These are phyloP conservation scores for Crotalus horridus DNA, from an alignment of 2,113 vertebrate species.

Conservation along the genomic window DNA sequence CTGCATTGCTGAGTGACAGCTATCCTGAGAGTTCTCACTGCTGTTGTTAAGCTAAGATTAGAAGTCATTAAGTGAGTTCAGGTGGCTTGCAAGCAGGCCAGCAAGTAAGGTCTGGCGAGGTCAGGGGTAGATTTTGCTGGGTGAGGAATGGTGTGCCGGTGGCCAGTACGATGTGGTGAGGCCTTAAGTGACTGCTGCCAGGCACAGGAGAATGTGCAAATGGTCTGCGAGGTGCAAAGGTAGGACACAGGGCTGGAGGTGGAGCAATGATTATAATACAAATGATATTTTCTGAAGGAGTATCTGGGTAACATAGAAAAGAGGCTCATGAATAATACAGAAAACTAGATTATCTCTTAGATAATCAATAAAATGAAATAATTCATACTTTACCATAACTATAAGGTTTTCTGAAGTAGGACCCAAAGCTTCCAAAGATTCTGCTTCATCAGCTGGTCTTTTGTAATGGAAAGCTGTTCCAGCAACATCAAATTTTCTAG, in stretches of 20 bases:
- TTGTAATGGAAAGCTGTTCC: slow-evolving; percentile 95
- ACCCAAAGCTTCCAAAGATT: slow-evolving; percentile 91
- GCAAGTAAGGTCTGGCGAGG: neutral
- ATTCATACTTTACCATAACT: slow-evolving; percentile 84
- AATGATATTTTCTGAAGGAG: neutral
- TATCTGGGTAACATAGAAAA: neutral
- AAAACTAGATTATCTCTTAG: neutral
- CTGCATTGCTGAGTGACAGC: neutral
- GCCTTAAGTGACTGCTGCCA: neutral
- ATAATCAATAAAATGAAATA: neutral
- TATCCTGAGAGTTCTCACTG: neutral
- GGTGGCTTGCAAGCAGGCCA: neutral
- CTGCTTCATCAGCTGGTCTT: slow-evolving; percentile 89
- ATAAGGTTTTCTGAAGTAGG: slow-evolving; percentile 90
- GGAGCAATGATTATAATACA: neutral
- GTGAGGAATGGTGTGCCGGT: neutral
- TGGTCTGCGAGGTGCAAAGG: neutral
- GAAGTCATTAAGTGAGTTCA: neutral
- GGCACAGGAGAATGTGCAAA: neutral
- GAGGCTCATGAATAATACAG: neutral
- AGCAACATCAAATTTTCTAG: slow-evolving; percentile 94
- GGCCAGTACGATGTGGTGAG: neutral
- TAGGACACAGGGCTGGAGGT: neutral
- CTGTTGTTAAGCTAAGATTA: neutral
- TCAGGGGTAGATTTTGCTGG: neutral